These are phyloP conservation scores for Campoletis sonorensis DNA, from an alignment of 1,140 invertebrate genomes.

Conservation along the genomic window DNA sequence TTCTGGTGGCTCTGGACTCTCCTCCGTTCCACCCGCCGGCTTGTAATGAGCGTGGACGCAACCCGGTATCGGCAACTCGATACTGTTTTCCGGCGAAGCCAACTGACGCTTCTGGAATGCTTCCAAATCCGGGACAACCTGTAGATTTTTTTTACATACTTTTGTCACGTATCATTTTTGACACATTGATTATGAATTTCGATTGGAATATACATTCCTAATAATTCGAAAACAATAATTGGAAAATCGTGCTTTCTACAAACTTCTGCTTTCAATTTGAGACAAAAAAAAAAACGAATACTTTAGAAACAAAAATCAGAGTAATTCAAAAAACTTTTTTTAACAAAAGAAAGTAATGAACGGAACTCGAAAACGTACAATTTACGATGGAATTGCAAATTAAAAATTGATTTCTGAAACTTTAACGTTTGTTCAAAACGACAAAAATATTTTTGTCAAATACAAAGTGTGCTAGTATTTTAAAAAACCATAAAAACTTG, in stretches of 20 bases:
- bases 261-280: background rate
- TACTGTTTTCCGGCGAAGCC: slow-evolving; percentile 58
- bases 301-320: background rate
- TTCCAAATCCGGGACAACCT: slow-evolving; percentile 82
- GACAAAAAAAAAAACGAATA: background rate
- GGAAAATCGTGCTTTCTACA: background rate
- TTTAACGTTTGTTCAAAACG: no score
- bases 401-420: no score
- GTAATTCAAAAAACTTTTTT: background rate
- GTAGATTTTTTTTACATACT: slow-evolving; percentile 53
- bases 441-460: no score
- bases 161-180: background rate
- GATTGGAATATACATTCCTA: no score
- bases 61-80: slow-evolving; percentile 79
- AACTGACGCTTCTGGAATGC: slow-evolving; percentile 76
- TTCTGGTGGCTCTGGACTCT: slow-evolving; percentile 77
- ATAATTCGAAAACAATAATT: background rate
- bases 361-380: no score
- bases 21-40: slow-evolving; percentile 73
- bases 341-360: background rate
- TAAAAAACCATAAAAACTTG: no score
- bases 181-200: no score
- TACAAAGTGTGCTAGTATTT: no score
- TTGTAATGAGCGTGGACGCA: slow-evolving; percentile 83
- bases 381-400: no score